These are phyloP conservation scores for Dromius quadrimaculatus DNA, from an alignment of 2,888 invertebrate species.

Conservation along the genomic window DNA sequence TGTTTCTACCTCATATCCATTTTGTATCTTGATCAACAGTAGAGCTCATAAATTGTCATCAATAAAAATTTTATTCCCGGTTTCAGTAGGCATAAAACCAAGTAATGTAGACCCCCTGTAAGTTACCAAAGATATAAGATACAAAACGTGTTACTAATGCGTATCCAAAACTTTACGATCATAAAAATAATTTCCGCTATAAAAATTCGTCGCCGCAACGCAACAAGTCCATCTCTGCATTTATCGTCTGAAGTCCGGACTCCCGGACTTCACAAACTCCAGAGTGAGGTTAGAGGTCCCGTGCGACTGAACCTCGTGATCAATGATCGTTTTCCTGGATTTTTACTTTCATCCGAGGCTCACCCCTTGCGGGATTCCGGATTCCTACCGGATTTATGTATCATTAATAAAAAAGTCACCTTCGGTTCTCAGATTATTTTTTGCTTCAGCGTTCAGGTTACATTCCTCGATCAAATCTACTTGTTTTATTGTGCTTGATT, in stretches of 20 bases:
- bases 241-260: slow-evolving; percentile 46
- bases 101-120: slow-evolving; percentile 5
- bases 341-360: slow-evolving; percentile 57
- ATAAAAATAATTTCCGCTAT: slow-evolving; percentile 32
- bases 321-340: slow-evolving; percentile 59
- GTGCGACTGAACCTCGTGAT: slow-evolving; percentile 59
- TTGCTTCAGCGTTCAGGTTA: slow-evolving; percentile 1
- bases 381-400: slow-evolving; percentile 42
- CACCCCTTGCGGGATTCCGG: slow-evolving; percentile 17
- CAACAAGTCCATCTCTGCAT: slow-evolving; percentile 35
- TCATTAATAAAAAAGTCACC: slow-evolving; percentile 45
- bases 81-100: slow-evolving; percentile 7
- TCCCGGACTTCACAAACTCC: slow-evolving; percentile 59
- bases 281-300: slow-evolving; percentile 38
- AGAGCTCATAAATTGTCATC: too few relatives aligned
- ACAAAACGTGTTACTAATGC: slow-evolving; percentile 17
- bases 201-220: slow-evolving; percentile 17
- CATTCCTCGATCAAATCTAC: neutral
- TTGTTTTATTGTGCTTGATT: slow-evolving; percentile 21
- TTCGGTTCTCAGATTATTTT: slow-evolving; percentile 32
- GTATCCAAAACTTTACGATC: slow-evolving; percentile 33
- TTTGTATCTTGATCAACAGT: too few relatives aligned
- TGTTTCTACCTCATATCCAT: too few relatives aligned
- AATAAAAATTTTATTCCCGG: slow-evolving; percentile 12
- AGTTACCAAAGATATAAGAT: neutral